Conservation (phyloP, 2,888 invertebrate species). For the Listrodromus nycthemerus region DNA sequence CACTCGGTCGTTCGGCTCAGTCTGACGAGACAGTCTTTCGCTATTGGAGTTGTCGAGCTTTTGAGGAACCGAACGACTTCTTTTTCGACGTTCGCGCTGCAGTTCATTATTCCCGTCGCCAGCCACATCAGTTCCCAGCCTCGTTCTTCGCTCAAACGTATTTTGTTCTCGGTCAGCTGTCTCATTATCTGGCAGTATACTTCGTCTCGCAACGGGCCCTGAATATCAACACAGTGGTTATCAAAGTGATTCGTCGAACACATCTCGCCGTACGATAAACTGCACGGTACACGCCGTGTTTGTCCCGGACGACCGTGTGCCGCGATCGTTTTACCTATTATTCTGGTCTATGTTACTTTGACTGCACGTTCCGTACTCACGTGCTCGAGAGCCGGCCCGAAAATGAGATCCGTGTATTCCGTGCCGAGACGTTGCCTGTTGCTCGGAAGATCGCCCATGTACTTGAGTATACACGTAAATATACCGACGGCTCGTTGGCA, state of each 20-base stretch:
- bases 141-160: conserved; percentile 93
- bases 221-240: conserved; percentile 32
- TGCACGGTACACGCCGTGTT: no score
- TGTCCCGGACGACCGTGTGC: no score
- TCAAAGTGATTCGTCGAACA: no score
- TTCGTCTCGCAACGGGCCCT: conserved; percentile 94
- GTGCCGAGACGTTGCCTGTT: conserved; percentile 90
- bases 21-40: conserved; percentile 92
- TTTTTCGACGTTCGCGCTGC: conserved; percentile 90
- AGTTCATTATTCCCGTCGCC: conserved; percentile 93
- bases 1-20: conserved; percentile 91
- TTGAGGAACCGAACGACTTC: conserved; percentile 92
- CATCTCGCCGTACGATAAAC: no score
- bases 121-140: conserved; percentile 99
- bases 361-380: conserved; percentile 80
- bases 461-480: conserved; percentile 92
- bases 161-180: conserved; percentile 95
- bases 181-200: conserved; percentile 97
- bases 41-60: conserved; percentile 90
- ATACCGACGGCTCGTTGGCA: conserved; percentile 91
- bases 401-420: conserved; percentile 96
- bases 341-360: not conserved
- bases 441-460: conserved; percentile 97
- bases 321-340: no score
- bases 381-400: conserved; percentile 90